Conservation (phyloP, 2,797 vertebrate species). For the Bucorvus abyssinicus region DNA sequence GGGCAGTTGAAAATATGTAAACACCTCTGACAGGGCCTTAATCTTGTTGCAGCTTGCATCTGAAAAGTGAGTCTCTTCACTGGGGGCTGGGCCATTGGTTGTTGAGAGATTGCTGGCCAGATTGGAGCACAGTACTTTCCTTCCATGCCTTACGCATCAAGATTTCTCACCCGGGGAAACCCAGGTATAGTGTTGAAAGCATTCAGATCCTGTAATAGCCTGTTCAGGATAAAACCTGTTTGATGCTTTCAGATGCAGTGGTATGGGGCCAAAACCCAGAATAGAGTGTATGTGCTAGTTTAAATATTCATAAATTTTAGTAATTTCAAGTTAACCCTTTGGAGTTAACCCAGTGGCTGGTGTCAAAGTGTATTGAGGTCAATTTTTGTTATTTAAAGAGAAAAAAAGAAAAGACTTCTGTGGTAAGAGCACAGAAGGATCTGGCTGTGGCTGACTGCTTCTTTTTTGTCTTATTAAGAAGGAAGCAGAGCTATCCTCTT, state of each 20-base stretch:
- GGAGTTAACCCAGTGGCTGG: not conserved
- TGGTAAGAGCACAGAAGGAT: not conserved
- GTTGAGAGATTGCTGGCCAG: not conserved
- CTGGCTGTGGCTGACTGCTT: not conserved
- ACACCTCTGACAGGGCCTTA: not conserved
- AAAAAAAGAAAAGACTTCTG: not conserved
- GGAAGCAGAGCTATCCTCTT: not conserved
- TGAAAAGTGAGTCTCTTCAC: not conserved
- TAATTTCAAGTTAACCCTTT: not conserved
- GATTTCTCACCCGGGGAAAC: not conserved
- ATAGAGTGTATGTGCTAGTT: not conserved
- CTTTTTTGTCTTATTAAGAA: not conserved
- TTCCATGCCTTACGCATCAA: not conserved
- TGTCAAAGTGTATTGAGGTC: not conserved
- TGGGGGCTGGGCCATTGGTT: not conserved
- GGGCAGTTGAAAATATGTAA: not conserved
- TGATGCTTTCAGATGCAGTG: not conserved
- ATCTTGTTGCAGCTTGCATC: not conserved
- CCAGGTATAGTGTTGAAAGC: not conserved
- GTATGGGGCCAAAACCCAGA: not conserved
- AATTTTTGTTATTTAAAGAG: not conserved
- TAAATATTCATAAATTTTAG: not conserved
- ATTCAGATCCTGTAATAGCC: not conserved
- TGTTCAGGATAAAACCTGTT: not conserved
- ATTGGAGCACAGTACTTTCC: not conserved